Evolutionary conservation across 2,888 invertebrate genomes (phyloP), one percentile per base, ranked within the genome.

Genomic region (Trypoxylon attenuatum): DNA sequence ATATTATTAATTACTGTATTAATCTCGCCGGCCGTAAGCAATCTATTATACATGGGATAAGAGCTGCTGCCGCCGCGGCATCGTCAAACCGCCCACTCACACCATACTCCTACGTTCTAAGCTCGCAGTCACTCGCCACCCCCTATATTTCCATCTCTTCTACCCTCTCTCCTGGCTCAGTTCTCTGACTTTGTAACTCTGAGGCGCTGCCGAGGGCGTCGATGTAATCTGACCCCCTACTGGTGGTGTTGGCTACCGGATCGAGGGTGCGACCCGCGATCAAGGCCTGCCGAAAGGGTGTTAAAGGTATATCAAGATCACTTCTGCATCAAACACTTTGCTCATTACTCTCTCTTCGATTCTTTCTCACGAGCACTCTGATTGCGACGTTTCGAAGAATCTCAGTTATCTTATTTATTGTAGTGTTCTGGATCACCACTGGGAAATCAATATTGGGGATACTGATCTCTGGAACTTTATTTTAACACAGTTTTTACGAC

Each of bases 1-100:
- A 82, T 84, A 86, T 86, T 86, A 86, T 86, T 86, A 86, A 86
- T 86, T 86, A 85, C 86, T 82, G 82, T 84, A 86, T 86, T 86
- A 86, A 86, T 86, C 86, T 86, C 80, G 81, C 77, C 75, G 77
- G 78, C 79, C 81, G 77, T 69, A 75, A 78, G 79, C 79, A 82
- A 86, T 86, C 83, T 83, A 86, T 85, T 84, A 85, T 85, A 80
- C 83, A 84, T 79, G 79, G 82, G 78, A 81, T 81, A 82, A 81
- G 83, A 83, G 80, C 79, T 56, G 80, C 79, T 56, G 55, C 59
- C 71, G 47, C 54, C 60, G 50, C 38, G 33, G 52, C 71, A 61
- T 69, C 61, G 60, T 61, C 62, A 55, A 59, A 67, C 58, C 52
- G 19, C 53, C 59, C 56, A 29, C 58, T 49, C 53, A 23, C 54